A percentile compares a stretch with the other conserved stretches of the same genome.
phyloP scores from a whole-genome alignment of 2,797 vertebrate species.

The Hemitrygon akajei region DNA sequence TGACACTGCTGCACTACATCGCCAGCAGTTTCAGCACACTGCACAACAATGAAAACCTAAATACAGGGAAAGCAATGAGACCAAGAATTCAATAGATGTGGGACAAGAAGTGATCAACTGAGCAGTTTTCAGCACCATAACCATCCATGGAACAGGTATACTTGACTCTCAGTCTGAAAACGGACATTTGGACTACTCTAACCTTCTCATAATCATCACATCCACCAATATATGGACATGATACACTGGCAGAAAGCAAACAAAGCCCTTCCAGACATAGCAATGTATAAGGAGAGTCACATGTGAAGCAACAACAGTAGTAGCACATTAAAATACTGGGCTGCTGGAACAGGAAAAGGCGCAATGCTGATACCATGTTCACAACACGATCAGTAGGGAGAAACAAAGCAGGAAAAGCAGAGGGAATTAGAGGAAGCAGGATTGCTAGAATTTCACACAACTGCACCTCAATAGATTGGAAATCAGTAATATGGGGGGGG shows the following conservation, averaged over 20 bases:
- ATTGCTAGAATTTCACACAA: conserved; percentile 15
- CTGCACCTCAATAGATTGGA: neutral
- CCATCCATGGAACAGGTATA: neutral
- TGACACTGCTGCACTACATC: neutral
- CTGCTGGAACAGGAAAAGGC: too few relatives aligned
- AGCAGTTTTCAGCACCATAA: too few relatives aligned
- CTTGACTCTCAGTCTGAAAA: neutral
- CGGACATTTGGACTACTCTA: neutral
- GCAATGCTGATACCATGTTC: neutral
- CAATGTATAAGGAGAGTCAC: neutral
- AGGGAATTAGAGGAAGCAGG: neutral
- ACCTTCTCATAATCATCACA: neutral
- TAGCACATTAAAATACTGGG: neutral
- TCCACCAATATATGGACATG: too few relatives aligned
- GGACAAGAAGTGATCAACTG: neutral
- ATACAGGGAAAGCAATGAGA: neutral
- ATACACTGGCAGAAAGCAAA: conserved; percentile 9
- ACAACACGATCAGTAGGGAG: neutral
- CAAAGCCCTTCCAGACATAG: neutral
- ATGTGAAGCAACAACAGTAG: neutral
- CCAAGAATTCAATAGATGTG: neutral
- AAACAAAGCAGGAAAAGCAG: conserved; percentile 2
- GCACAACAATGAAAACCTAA: neutral
- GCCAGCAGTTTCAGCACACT: neutral
- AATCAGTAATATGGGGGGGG: conserved; percentile 14